Evolutionary conservation across 2,797 vertebrate genomes (phyloP), one percentile per base, ranked within the genome.

Genomic region (Karalla daura): DNA sequence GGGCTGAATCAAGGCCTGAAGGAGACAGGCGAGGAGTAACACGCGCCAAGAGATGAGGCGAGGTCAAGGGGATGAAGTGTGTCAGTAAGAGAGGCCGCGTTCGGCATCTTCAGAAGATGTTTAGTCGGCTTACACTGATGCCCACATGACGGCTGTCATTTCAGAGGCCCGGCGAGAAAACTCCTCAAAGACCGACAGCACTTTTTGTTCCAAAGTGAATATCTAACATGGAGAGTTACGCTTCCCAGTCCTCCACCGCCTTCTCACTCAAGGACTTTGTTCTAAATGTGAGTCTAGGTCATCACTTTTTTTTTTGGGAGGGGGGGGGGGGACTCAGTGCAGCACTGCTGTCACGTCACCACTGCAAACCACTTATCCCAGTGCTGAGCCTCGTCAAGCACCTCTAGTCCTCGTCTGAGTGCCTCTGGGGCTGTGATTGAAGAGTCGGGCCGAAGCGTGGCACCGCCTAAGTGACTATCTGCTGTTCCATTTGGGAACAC

Each of bases 401-500:
- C 75, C 74, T 76, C 76, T 28, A 69, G 76, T 76, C 55, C 45
- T 68, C 6, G 35, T 76, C 73, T 70, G 70, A 78, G 76, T 68
- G 82, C 85, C 67, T 76, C 83, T 63, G 58, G 35, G 66, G 62
- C 41, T 47, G 49, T 59, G 81, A 80, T 76, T 85, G 77, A 66
- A 86, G 83, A 63, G 70, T 54, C 61, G 55, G 64, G 59, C 74
- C 69, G 9, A 63, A 66, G 50, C 74, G 58, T 54, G 70, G 77
- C 70, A 49, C 67, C 64, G 56, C 51, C n/a, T 88, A 83, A 89
- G 85, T 76, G 81, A 63, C 74, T 88, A 85, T 85, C 81, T 75
- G 80, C 58, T 64, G 73, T 84, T 89, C 84, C 78, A 83, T 91
- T 91, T 86, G 76, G 87, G 88, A 92, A 85, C 89, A 88, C 89